Evolutionary conservation across 2,888 invertebrate species (phyloP).

Genomic region (Apotomis betuletana): DNA sequence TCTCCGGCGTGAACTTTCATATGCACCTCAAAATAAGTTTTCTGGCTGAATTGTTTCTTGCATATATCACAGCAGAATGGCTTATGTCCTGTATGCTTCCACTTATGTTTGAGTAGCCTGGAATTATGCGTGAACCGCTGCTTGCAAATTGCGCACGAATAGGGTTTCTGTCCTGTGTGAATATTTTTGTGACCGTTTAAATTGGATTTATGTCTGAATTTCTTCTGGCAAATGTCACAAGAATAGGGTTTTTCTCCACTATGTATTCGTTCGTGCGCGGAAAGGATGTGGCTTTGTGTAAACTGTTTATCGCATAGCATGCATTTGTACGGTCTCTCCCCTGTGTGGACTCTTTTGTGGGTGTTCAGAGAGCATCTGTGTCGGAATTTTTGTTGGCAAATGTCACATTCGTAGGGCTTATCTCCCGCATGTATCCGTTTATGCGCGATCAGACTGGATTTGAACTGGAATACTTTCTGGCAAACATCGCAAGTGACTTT

Average conservation of each 20-base stretch:
- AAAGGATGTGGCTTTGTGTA: background rate
- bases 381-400: background rate
- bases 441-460: background rate
- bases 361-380: background rate
- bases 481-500: background rate
- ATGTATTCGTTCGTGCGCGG: background rate
- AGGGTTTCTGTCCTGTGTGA: background rate
- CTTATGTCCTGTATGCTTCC: background rate
- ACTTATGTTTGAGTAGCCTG: background rate
- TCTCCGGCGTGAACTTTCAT: background rate
- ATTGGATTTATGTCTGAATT: background rate
- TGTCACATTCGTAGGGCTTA: background rate
- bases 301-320: background rate
- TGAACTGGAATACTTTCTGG: background rate
- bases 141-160: background rate
- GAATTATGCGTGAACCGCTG: background rate
- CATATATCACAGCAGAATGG: background rate
- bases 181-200: background rate
- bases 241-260: background rate
- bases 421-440: background rate
- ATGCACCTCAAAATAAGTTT: background rate
- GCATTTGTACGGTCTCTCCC: background rate
- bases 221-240: background rate
- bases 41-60: background rate
- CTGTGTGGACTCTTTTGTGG: background rate